Evolutionary conservation across 2,797 vertebrate species (phyloP).

Genomic region (Neoniphon sammara): DNA sequence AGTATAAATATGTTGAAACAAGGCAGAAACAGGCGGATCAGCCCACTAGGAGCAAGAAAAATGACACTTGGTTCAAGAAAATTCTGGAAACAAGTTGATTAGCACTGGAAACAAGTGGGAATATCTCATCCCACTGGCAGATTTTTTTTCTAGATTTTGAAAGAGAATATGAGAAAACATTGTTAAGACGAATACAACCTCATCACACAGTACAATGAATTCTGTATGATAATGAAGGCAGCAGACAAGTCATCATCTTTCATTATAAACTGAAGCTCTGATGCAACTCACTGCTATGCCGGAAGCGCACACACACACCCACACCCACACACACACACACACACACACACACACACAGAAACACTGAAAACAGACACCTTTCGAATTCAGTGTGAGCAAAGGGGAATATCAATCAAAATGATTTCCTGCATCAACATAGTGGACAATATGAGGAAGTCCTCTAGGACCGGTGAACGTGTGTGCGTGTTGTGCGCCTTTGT

Average conservation of each 20-base stretch:
- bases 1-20: no score
- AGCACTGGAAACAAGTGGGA: no score
- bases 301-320: neutral
- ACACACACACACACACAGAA: slow-evolving; percentile 11
- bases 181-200: no score
- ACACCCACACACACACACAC: slow-evolving; percentile 10
- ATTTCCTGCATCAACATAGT: slow-evolving; percentile 71
- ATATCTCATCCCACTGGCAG: no score
- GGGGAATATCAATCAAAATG: slow-evolving; percentile 64
- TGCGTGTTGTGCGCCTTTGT: slow-evolving; percentile 7
- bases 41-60: no score
- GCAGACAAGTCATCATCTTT: neutral
- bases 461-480: slow-evolving; percentile 31
- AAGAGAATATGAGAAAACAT: no score
- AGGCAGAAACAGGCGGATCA: no score
- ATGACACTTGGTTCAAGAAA: no score
- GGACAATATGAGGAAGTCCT: slow-evolving; percentile 77
- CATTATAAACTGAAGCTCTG: neutral
- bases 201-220: no score
- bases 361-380: slow-evolving; percentile 19
- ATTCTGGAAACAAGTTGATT: no score
- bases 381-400: slow-evolving; percentile 23
- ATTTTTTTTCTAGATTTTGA: no score
- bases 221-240: no score
- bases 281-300: neutral